A percentile compares a stretch with the other conserved stretches of the same genome.
Evolutionary conservation across 2,888 invertebrate species (phyloP).

Genomic region (Drosophila acutilabella): DNA sequence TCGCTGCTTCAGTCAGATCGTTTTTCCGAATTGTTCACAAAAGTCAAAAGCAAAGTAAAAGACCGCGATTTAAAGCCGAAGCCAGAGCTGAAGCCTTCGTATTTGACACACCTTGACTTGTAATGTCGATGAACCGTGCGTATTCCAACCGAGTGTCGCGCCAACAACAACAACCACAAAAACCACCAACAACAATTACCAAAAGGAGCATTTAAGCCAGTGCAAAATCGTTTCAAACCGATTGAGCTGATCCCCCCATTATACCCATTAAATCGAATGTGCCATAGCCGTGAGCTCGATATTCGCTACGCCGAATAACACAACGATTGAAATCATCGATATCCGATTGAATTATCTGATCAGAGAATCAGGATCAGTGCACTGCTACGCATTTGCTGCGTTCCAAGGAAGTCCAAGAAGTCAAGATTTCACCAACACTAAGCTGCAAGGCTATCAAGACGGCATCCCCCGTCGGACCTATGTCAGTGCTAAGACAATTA

Average conservation of each 20-base stretch:
- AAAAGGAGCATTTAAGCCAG: conserved; percentile 32
- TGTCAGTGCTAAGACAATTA: conserved; percentile 84
- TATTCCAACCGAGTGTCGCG: conserved; percentile 65
- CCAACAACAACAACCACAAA: conserved; percentile 45
- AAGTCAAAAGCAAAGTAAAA: conserved; percentile 22
- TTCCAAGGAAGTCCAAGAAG: conserved; percentile 22
- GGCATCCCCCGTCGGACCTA: conserved; percentile 82
- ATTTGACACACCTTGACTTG: conserved; percentile 64
- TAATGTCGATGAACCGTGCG: conserved; percentile 79
- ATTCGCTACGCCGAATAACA: conserved; percentile 22
- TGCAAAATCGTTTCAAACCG: background rate
- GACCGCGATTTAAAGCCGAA: conserved; percentile 20
- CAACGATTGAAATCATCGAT: background rate
- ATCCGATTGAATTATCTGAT: background rate
- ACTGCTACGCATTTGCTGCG: conserved; percentile 28
- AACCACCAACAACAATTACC: conserved; percentile 19
- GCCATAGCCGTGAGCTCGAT: conserved; percentile 42
- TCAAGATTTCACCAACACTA: conserved; percentile 82
- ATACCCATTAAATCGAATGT: conserved; percentile 43
- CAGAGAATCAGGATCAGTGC: conserved; percentile 1
- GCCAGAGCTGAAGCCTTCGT: conserved; percentile 24
- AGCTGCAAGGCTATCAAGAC: conserved; percentile 82
- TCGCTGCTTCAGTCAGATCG: background rate
- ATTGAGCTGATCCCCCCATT: conserved; percentile 16
- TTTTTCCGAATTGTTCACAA: conserved; percentile 36